Evolutionary conservation across 1,140 invertebrate species (phyloP).

Genomic region (Zophobas atratus): DNA sequence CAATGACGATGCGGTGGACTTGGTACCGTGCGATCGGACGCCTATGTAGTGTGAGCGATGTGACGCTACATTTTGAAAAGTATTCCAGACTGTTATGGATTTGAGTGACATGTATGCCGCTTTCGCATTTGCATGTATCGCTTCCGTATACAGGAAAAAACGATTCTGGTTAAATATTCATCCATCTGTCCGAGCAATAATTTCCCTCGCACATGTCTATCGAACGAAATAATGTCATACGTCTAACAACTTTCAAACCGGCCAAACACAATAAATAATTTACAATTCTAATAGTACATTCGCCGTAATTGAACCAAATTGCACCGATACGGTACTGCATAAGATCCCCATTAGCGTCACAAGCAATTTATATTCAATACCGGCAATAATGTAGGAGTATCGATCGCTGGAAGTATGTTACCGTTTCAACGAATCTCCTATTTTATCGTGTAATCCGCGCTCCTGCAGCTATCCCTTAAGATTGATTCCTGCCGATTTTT

Average conservation of each 20-base stretch:
- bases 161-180: no score
- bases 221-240: neutral
- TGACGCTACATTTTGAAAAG: no score
- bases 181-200: neutral
- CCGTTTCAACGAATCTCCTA: neutral
- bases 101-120: no score
- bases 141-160: no score
- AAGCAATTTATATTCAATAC: slow-evolving; percentile 29
- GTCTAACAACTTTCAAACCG: slow-evolving; percentile 13
- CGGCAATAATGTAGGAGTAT: slow-evolving; percentile 18
- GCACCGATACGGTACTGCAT: slow-evolving; percentile 22
- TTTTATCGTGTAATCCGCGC: neutral
- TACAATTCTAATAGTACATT: slow-evolving; percentile 23
- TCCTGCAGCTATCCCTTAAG: neutral
- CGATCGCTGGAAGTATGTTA: slow-evolving; percentile 18
- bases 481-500: no score
- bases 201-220: neutral
- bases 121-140: no score
- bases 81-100: no score
- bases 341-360: slow-evolving; percentile 32
- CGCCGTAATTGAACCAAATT: slow-evolving; percentile 28
- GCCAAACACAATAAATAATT: slow-evolving; percentile 30
- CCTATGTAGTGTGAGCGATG: no score
- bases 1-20: no score
- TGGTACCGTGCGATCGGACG: no score